Conservation (phyloP, 2,113 vertebrate species). For the Pseudopipra pipra region DNA sequence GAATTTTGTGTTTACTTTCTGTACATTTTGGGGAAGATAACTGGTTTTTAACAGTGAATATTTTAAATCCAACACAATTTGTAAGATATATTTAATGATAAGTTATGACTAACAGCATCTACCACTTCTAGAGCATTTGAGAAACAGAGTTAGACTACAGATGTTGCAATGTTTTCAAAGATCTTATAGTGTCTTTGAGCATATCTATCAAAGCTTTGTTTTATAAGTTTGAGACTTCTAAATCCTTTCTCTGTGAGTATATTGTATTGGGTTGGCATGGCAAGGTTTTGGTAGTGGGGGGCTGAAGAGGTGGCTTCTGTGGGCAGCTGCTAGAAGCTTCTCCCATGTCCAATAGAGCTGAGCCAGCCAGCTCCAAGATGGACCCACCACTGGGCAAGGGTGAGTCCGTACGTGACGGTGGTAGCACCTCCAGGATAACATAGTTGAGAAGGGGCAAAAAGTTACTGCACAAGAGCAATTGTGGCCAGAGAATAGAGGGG, state of each 20-base stretch:
- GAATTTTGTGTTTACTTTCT: not conserved
- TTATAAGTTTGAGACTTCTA: not conserved
- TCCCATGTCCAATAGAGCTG: not conserved
- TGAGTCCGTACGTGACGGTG: no score
- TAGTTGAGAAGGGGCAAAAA: not conserved
- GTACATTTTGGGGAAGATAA: not conserved
- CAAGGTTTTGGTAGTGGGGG: not conserved
- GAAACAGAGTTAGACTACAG: not conserved
- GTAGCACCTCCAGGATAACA: not conserved
- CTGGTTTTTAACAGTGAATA: not conserved
- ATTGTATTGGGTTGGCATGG: not conserved
- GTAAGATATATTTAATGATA: not conserved
- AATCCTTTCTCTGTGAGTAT: not conserved
- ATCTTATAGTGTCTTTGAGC: not conserved
- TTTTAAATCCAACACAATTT: not conserved
- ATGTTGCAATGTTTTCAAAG: not conserved
- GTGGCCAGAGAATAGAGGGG: not conserved
- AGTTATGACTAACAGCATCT: not conserved
- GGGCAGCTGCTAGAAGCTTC: not conserved
- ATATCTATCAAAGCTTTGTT: not conserved
- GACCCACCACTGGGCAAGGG: not conserved
- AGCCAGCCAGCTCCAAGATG: accelerated
- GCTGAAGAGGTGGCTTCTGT: not conserved
- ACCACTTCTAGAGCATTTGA: not conserved
- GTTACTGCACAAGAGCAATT: not conserved